Conservation (phyloP, 2,888 invertebrate genomes). For the Chelonus formosanus region DNA sequence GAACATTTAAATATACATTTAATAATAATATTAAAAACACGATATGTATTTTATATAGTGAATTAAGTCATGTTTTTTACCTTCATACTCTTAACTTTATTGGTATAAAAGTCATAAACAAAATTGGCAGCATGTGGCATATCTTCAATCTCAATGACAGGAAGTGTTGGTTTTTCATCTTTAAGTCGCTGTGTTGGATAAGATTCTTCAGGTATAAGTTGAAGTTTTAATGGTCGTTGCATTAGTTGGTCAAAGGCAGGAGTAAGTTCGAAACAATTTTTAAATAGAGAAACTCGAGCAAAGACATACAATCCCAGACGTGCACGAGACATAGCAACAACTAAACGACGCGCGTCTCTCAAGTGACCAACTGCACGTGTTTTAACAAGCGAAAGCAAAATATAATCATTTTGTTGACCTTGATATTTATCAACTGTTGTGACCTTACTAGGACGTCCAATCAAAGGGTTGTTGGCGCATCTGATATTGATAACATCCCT, state of each 20-base stretch:
- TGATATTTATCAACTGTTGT: constrained; percentile 99
- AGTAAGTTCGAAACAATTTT: constrained; percentile 96
- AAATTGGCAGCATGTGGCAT: constrained; percentile 96
- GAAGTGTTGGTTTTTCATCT: constrained; percentile 62
- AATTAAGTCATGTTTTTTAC: constrained; percentile 44
- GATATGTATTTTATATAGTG: too few species aligned
- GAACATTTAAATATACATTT: too few species aligned
- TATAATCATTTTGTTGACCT: constrained; percentile 99
- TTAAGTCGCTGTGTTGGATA: constrained; percentile 77
- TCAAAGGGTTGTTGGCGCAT: constrained; percentile 93
- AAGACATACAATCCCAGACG: constrained; percentile 96
- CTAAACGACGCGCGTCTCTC: constrained; percentile 92
- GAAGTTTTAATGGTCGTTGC: constrained; percentile 81
- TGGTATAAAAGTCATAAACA: constrained; percentile 91
- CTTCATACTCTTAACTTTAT: constrained; percentile 75
- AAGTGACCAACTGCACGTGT: constrained; percentile 98
- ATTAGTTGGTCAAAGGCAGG: constrained; percentile 93
- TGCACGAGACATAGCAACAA: constrained; percentile 98
- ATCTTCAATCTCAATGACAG: constrained; percentile 75
- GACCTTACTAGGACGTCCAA: constrained; percentile 91
- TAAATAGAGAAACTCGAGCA: constrained; percentile 89
- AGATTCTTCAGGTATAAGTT: constrained; percentile 81
- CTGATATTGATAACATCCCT: constrained; percentile 93
- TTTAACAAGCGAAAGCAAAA: constrained; percentile 93
- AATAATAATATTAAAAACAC: too few species aligned